Conservation (phyloP, 2,113 vertebrate genomes). For the Xiphias gladius region DNA sequence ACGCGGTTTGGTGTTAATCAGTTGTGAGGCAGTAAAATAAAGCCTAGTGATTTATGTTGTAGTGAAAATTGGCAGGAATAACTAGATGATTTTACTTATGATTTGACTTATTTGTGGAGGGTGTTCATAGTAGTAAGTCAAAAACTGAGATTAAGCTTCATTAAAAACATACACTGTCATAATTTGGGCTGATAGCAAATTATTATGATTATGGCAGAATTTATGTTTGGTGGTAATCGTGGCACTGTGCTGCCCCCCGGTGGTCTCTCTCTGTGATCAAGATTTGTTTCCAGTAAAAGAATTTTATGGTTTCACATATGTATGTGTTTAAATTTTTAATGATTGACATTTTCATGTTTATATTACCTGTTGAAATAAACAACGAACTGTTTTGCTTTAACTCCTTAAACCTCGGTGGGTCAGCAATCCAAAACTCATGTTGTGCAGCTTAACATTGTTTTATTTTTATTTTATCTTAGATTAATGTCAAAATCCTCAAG, state of each 20-base stretch:
- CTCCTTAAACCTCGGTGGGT: not conserved
- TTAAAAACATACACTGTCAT: not conserved
- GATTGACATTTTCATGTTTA: not conserved
- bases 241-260: constrained; percentile 65
- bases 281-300: too few species aligned
- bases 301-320: too few species aligned
- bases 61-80: not conserved
- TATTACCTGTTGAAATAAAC: not conserved
- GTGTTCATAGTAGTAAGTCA: not conserved
- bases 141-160: not conserved
- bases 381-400: not conserved
- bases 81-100: not conserved
- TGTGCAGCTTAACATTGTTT: too few species aligned
- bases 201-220: too few species aligned
- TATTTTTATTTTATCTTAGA: not conserved
- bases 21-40: not conserved
- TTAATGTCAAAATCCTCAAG: not conserved
- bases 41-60: not conserved
- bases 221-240: not conserved
- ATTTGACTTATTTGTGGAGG: not conserved
- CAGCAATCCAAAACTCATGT: too few species aligned
- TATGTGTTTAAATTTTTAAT: not conserved
- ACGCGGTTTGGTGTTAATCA: not conserved
- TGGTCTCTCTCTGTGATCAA: constrained; percentile 12
- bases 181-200: not conserved